Percentiles rank a stretch among this genome's conserved stretches.
Evolutionary conservation across 1,140 invertebrate genomes (phyloP).

Genomic region (Melitaea cinxia): DNA sequence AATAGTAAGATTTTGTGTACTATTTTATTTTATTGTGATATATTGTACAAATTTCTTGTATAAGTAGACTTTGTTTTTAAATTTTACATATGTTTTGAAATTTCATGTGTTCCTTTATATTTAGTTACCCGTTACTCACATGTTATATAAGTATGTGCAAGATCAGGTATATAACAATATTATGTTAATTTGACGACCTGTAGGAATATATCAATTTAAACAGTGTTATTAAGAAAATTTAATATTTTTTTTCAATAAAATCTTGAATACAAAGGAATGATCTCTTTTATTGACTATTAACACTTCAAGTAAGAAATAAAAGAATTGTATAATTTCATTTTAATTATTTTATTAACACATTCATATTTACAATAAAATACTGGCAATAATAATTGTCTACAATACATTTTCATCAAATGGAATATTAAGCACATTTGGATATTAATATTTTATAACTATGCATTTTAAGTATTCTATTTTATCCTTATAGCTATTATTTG

Average conservation of each 20-base stretch:
- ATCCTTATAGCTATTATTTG: constrained; percentile 40
- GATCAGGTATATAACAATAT: constrained; percentile 62
- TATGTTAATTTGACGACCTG: constrained; percentile 49
- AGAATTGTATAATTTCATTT: constrained; percentile 56
- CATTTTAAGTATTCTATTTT: constrained; percentile 44
- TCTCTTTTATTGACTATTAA: constrained; percentile 25
- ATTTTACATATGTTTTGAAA: constrained; percentile 24
- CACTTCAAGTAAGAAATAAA: constrained; percentile 41
- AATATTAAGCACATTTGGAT: constrained; percentile 54
- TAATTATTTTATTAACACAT: constrained; percentile 75
- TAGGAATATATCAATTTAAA: constrained; percentile 57
- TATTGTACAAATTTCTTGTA: constrained; percentile 73
- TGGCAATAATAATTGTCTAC: constrained; percentile 68
- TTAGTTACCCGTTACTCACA: constrained; percentile 26
- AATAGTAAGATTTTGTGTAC: constrained; percentile 10
- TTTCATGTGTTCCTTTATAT: constrained; percentile 24
- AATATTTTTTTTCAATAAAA: constrained; percentile 67
- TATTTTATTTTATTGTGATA: constrained; percentile 71
- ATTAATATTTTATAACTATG: constrained; percentile 41
- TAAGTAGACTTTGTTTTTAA: constrained; percentile 56
- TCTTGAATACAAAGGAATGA: constrained; percentile 39
- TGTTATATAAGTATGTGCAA: constrained; percentile 64
- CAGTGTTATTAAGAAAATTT: constrained; percentile 54
- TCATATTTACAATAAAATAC: constrained; percentile 80
- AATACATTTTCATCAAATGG: constrained; percentile 51